Evolutionary conservation across 2,888 invertebrate genomes (phyloP).

Genomic region (Choreutis nemorana): DNA sequence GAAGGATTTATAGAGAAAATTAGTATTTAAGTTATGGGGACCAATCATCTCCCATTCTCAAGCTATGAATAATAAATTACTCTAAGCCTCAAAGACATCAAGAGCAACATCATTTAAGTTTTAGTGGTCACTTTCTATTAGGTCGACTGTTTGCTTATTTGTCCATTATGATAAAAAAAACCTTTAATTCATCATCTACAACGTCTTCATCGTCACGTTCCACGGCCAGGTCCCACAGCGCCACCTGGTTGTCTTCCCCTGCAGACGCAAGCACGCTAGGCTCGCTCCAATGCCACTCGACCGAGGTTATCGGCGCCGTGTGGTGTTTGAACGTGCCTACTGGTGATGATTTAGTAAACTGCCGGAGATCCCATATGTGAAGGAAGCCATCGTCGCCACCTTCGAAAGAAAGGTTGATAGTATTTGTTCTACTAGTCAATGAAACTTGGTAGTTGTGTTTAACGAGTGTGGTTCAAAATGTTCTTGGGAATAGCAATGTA

Average conservation of each 20-base stretch:
- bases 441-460: too few relatives aligned
- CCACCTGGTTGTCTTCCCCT: constrained; percentile 95
- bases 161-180: too few relatives aligned
- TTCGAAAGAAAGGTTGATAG: constrained; percentile 17
- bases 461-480: neutral
- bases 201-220: constrained; percentile 77
- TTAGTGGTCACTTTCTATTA: too few relatives aligned
- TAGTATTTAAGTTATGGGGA: too few relatives aligned
- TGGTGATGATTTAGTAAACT: constrained; percentile 79
- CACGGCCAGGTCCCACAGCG: constrained; percentile 95
- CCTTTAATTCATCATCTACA: constrained; percentile 61
- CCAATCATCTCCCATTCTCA: too few relatives aligned
- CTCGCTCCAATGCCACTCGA: constrained; percentile 97
- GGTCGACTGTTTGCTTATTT: too few relatives aligned
- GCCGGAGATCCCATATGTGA: constrained; percentile 95
- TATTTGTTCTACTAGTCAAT: constrained; percentile 1
- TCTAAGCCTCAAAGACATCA: too few relatives aligned
- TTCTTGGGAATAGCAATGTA: neutral
- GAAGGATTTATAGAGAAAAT: too few relatives aligned
- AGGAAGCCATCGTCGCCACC: constrained; percentile 97
- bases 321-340: constrained; percentile 97
- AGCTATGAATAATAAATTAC: too few relatives aligned
- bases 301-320: constrained; percentile 89
- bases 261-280: constrained; percentile 92
- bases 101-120: too few relatives aligned